These are phyloP conservation scores for Mus caroli DNA, from an alignment of 2,797 vertebrate genomes.

Conservation along the genomic window DNA sequence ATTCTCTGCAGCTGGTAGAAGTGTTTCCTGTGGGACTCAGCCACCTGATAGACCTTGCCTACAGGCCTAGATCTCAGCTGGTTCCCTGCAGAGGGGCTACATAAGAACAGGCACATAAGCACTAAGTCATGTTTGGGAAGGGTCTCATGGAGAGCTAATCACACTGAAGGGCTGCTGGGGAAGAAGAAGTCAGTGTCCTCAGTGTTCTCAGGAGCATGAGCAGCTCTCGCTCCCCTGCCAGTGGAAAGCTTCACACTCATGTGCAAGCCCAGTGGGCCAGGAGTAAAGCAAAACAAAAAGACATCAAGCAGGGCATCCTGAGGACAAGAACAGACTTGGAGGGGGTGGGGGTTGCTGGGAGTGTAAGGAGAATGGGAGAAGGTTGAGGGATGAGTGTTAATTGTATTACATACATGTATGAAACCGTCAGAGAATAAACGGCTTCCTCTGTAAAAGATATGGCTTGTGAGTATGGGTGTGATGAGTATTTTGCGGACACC, in stretches of 20 bases:
- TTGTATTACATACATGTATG: no score
- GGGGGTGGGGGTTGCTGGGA: rapidly evolving
- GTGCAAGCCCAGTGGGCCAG: neutral
- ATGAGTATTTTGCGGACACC: neutral
- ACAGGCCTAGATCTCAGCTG: neutral
- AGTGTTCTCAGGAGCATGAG: neutral
- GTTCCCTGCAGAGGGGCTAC: neutral
- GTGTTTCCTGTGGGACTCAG: neutral
- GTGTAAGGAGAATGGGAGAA: neutral
- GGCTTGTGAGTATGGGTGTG: neutral
- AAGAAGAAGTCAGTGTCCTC: no score
- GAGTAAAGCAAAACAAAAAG: neutral
- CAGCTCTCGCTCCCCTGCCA: no score
- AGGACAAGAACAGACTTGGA: neutral
- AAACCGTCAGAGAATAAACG: neutral
- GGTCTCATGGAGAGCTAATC: no score
- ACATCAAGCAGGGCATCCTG: neutral
- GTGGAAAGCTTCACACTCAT: neutral
- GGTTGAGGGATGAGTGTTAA: neutral
- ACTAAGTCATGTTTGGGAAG: neutral
- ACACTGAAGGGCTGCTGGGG: neutral
- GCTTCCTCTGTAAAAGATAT: neutral
- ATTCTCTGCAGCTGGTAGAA: neutral
- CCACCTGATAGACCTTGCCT: neutral
- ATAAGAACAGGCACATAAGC: neutral